A percentile compares a stretch with the other conserved stretches of the same genome.
phyloP scores from a whole-genome alignment of 1,140 invertebrate species.

The Heliothis subflexa region DNA sequence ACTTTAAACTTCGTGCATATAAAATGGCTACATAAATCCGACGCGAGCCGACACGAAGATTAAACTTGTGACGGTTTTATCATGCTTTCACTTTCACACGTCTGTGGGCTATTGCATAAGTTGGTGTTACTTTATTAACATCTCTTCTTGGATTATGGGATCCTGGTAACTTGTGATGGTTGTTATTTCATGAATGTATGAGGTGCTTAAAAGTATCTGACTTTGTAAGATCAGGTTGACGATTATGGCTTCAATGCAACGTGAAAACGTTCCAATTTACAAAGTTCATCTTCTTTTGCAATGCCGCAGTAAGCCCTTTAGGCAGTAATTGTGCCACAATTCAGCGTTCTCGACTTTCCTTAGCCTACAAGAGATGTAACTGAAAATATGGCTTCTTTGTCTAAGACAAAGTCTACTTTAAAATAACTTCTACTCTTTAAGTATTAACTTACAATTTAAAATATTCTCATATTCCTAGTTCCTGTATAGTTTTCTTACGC shows the following conservation, averaged over 20 bases:
- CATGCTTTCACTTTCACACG: conserved; percentile 58
- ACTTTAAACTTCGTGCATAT: neutral
- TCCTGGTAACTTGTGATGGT: neutral
- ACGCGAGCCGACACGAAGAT: neutral
- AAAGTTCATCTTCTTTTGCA: too few relatives aligned
- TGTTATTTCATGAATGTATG: neutral
- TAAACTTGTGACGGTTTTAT: conserved; percentile 17
- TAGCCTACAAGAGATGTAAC: too few relatives aligned
- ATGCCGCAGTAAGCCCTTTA: too few relatives aligned
- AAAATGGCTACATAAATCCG: neutral
- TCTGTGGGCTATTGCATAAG: conserved; percentile 42
- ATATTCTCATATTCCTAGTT: neutral
- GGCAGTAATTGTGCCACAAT: too few relatives aligned
- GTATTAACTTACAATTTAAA: too few relatives aligned
- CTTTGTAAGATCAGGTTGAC: too few relatives aligned
- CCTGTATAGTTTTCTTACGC: neutral
- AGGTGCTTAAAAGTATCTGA: neutral
- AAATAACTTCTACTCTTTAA: too few relatives aligned
- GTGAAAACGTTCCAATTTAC: too few relatives aligned
- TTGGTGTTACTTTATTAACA: conserved; percentile 30
- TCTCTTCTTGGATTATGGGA: conserved; percentile 10
- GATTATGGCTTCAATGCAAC: too few relatives aligned
- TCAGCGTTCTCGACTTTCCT: too few relatives aligned
- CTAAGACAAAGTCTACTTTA: too few relatives aligned
- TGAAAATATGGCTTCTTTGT: too few relatives aligned